Percentiles rank a stretch among this genome's conserved stretches.
These are phyloP conservation scores for Dyspetes luteomarginatus DNA, from an alignment of 2,888 invertebrate species.

Conservation along the genomic window DNA sequence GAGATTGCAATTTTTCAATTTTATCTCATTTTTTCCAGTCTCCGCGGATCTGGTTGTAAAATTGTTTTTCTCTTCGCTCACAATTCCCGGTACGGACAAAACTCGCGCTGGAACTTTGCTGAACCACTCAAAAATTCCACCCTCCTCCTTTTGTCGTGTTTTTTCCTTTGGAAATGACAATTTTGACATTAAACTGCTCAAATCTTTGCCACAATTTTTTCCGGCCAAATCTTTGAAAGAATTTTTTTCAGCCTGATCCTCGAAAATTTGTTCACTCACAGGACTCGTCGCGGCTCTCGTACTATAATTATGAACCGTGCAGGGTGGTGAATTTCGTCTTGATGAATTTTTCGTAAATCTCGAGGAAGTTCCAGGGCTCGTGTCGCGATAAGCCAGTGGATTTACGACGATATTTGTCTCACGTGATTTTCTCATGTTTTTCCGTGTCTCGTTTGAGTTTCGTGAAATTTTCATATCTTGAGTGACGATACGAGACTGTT, in stretches of 20 bases:
- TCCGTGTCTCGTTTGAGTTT: too few relatives aligned
- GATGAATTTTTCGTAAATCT: constrained; percentile 6
- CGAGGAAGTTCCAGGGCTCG: constrained; percentile 75
- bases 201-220: constrained; percentile 60
- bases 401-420: constrained; percentile 68
- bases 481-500: neutral
- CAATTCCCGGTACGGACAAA: constrained; percentile 75
- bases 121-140: constrained; percentile 78
- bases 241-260: constrained; percentile 36
- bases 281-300: constrained; percentile 54
- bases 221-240: constrained; percentile 19
- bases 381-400: constrained; percentile 74
- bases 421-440: neutral
- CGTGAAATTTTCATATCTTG: neutral
- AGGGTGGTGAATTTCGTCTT: constrained; percentile 63
- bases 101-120: constrained; percentile 77
- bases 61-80: constrained; percentile 71
- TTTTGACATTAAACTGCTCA: constrained; percentile 76
- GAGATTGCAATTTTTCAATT: constrained; percentile 81
- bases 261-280: too few relatives aligned
- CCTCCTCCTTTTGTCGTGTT: constrained; percentile 69
- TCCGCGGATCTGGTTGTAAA: constrained; percentile 63
- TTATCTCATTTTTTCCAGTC: constrained; percentile 68
- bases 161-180: constrained; percentile 76
- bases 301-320: constrained; percentile 72